A percentile compares a stretch with the other conserved stretches of the same genome.
phyloP scores from a whole-genome alignment of 2,113 vertebrate species.

The Chaetorhynchus papuensis region DNA sequence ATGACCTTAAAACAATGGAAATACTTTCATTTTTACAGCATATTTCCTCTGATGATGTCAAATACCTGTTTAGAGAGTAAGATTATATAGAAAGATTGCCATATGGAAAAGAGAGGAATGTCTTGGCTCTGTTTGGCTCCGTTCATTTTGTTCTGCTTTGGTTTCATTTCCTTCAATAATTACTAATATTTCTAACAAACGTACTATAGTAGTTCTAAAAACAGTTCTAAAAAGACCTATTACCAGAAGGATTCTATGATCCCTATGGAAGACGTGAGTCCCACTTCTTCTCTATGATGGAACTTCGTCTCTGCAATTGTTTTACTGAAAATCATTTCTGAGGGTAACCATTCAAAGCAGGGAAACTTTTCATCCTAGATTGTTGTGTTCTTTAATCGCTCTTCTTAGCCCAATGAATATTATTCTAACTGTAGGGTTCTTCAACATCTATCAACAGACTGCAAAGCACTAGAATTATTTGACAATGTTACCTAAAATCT shows the following conservation, averaged over 20 bases:
- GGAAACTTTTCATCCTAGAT: neutral
- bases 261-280: conserved; percentile 72
- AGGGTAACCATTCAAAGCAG: conserved; percentile 69
- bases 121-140: neutral
- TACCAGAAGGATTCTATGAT: conserved; percentile 76
- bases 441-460: conserved; percentile 52
- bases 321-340: conserved; percentile 77
- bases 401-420: neutral
- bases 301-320: conserved; percentile 73
- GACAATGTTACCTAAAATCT: conserved; percentile 74
- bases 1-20: neutral
- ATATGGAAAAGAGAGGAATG: neutral
- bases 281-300: conserved; percentile 74
- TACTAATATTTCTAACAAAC: neutral
- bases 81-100: neutral
- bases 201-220: neutral
- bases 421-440: neutral
- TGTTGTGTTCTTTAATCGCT: neutral
- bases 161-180: neutral
- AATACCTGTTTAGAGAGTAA: neutral
- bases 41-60: neutral
- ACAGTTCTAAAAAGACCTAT: neutral
- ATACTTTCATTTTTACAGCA: neutral
- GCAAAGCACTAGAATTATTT: conserved; percentile 75
- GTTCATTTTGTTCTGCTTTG: neutral